Evolutionary conservation across 2,113 vertebrate species (phyloP), one percentile per base, ranked within the genome.

Genomic region (Perca flavescens): DNA sequence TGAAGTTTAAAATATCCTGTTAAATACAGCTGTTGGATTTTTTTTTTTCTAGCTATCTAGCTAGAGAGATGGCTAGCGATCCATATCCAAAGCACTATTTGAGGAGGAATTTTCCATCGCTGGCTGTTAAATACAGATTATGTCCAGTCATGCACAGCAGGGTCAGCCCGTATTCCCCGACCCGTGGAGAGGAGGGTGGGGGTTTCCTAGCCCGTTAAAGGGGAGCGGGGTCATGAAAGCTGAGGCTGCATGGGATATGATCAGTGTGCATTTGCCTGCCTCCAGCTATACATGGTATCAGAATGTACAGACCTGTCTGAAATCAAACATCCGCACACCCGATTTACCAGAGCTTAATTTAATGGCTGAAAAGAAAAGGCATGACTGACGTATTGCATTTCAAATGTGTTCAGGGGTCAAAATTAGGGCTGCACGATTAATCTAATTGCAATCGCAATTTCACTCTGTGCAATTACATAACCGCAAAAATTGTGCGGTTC

Each of bases 31-130:
- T 0, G 8, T 40, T 12, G 46, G 75, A 67, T 36, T 7, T 36
- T 25, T 25, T 25, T 25, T 2, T 28, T 28, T 25, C 25, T n/a
- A 25, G 28, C 36, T 36, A 36, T 6, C 34, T 36, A 36, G 7
- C 36, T 36, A 28, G 25, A 25, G 25, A 25, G 25, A 25, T 25
- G 25, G 28, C 28, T 31, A 31, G 47, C 21, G 0, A 61, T 54
- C 61, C 15, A 21, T 19, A 62, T 78, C 76, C 47, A 81, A 56
- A 84, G 15, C 14, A 28, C 82, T 85, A 85, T 84, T 74, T 84
- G 50, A 52, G 78, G 77, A 74, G n/a, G 68, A 46, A 56, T 82
- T 89, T 91, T 91, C 88, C 84, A 65, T 69, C 2, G 58, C 82
- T 64, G 75, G 60, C 16, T 50, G 54, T 71, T 73, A 54, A 76